Evolutionary conservation across 2,888 invertebrate genomes (phyloP), one percentile per base, ranked within the genome.

Genomic region (Dryocosmus kuriphilus): DNA sequence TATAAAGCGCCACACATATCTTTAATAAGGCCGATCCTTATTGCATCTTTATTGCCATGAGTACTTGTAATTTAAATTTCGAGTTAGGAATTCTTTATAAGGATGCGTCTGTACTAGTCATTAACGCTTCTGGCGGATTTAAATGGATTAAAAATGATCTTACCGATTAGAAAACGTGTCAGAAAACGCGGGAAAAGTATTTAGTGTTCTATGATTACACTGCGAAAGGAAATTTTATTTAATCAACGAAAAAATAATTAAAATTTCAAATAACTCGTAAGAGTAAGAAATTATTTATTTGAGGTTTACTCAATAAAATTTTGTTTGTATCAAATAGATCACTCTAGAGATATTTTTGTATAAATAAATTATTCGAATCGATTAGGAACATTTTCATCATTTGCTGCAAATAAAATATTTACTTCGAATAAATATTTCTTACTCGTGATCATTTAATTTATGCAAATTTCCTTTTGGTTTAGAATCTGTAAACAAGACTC

Each of bases 71-170:
- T 71, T 32, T n/a, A 51, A 51, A 55, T 71, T 71, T 71, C 51
- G 51, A 51, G 30, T 30, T 71, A 51, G 22, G 51, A 71, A 51
- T 71, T 71, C 27, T 19, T 71, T 55, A 51, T 32, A 77, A 79
- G 75, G 73, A 80, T 80, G 80, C 80, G 77, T 83, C 76, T 83
- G 79, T 79, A 80, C 82, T 83, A 83, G 82, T 83, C 82, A 83
- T 81, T 81, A 76, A 79, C 51, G 63, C 63, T 32, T 63, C 35
- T 63, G 63, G 35, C 63, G 63, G 35, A 22, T 30, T 41, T 41
- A 16, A 67, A 65, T 41, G 27, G 14, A 71, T 71, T n/a, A n/a
- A n/a, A n/a, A n/a, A n/a, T n/a, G n/a, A 71, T 71, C 51, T 71
- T 71, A 30, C 30, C 51, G 51, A 51, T 71, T 51, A 71, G n/a